Evolutionary conservation across 2,888 invertebrate genomes (phyloP), one percentile per base, ranked within the genome.

Genomic region (Pantelozetes paolii): DNA sequence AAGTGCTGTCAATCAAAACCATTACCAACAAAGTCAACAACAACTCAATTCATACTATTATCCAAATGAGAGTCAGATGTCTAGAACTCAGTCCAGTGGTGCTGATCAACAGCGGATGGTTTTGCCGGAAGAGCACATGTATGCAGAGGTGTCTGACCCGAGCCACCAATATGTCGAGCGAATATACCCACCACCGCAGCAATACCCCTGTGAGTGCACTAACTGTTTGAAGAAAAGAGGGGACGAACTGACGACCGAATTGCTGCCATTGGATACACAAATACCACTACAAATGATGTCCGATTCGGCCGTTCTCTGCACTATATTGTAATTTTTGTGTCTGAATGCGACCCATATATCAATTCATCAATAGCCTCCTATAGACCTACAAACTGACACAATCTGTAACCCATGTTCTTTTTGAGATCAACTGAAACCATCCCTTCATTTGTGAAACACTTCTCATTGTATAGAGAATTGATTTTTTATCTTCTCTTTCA

Each of bases 251-350:
- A 73, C 73, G 26, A 73, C 73, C 13, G 73, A 73, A 59, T 28
- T 73, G 18, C 26, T 73, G 36, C 73, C 73, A 26, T 59, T 73
- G 30, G 73, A 73, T 26, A 70, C 73, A 40, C 73, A 73, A 23
- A 50, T 73, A 59, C 73, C 73, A 11, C 28, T 73, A 3, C 73
- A 73, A 42, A 69, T 70, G 73, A 73, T 73, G 73, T 42, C 48
- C 3, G 73, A 73, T 42, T 73, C 73, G 23, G 73, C 73, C 15
- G 30, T 73, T 18, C 28, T 73, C 8, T 73, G 73, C 48, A 72
- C 18, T 48, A 72, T 72, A 23, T 23, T 73, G n/a, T 73, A 72
- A 36, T 62, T 57, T 57, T 50, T 36, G 36, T 8, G n/a, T n/a
- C n/a, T n/a, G n/a, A n/a, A n/a, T n/a, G n/a, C n/a, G n/a, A n/a